Conservation (phyloP, 2,797 vertebrate genomes). For the Gymnothorax reevesii region DNA sequence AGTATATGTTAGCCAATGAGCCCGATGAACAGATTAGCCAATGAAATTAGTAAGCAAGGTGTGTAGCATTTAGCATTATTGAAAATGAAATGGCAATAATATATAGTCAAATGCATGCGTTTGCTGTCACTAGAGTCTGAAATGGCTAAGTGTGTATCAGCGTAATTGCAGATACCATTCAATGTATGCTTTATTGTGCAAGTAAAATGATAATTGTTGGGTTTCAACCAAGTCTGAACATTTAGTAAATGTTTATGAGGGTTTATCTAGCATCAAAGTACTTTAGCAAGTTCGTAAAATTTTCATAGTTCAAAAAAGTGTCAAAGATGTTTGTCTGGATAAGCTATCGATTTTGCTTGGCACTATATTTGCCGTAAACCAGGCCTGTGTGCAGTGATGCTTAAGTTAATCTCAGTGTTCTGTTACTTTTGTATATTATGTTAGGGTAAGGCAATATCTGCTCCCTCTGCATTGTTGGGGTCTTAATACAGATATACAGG, state of each 20-base stretch:
- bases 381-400: conserved; percentile 2
- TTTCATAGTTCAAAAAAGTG: conserved; percentile 53
- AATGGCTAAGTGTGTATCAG: conserved; percentile 48
- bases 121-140: conserved; percentile 62
- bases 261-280: conserved; percentile 50
- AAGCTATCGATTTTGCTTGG: background rate
- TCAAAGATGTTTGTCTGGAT: conserved; percentile 54
- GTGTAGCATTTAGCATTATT: conserved; percentile 56
- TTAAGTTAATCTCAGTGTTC: conserved; percentile 20
- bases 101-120: conserved; percentile 72
- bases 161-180: conserved; percentile 49
- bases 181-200: conserved; percentile 55
- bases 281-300: conserved; percentile 61
- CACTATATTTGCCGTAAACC: conserved; percentile 1
- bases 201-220: conserved; percentile 52
- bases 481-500: conserved; percentile 4
- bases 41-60: background rate
- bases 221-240: conserved; percentile 57
- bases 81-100: conserved; percentile 71
- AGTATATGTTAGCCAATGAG: background rate
- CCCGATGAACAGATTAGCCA: background rate
- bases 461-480: background rate
- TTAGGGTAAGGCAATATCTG: background rate
- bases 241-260: conserved; percentile 60
- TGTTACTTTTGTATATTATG: conserved; percentile 28